Conservation (phyloP, 2,113 vertebrate genomes). For the Tamias sibiricus region DNA sequence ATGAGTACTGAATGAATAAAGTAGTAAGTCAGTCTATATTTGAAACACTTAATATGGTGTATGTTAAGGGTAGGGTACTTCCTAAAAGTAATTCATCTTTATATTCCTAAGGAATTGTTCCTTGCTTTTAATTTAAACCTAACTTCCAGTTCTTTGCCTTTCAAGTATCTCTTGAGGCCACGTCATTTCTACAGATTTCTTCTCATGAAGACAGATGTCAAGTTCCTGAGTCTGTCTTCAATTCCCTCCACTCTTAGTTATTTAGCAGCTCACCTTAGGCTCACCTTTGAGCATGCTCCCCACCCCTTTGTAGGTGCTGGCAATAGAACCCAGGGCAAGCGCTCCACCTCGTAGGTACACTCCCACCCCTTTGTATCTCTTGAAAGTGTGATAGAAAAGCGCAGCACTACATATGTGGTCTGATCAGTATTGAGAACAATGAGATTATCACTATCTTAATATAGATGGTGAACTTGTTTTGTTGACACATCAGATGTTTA, state of each 20-base stretch:
- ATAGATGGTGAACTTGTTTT: background rate
- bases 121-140: constrained; percentile 42
- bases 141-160: background rate
- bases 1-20: background rate
- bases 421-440: background rate
- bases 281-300: background rate
- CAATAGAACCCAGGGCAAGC: background rate
- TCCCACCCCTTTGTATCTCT: background rate
- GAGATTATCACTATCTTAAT: background rate
- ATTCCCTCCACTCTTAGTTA: background rate
- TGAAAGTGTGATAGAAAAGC: background rate
- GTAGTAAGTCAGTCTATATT: background rate
- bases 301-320: background rate
- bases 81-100: constrained; percentile 33
- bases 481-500: background rate
- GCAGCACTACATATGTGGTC: background rate
- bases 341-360: too few relatives aligned
- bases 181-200: background rate
- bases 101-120: background rate
- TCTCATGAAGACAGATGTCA: background rate
- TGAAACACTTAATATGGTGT: background rate
- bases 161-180: background rate
- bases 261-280: too few relatives aligned
- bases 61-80: background rate
- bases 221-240: background rate